Evolutionary conservation across 2,888 invertebrate genomes (phyloP).

Genomic region (Eumerus sabulonum): DNA sequence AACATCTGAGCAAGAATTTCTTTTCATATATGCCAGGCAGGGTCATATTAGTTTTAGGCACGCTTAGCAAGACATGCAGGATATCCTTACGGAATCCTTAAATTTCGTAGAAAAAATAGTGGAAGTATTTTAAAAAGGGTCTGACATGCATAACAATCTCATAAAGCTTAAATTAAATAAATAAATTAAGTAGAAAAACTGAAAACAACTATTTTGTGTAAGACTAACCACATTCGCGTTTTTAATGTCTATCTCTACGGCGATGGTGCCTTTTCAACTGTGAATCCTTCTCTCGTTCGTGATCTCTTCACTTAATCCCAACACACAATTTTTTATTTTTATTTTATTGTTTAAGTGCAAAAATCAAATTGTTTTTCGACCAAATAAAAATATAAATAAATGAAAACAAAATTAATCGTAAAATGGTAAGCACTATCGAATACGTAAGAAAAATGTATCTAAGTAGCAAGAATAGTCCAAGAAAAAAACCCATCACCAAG

Average conservation of each 20-base stretch:
- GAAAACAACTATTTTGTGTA: conserved; percentile 20
- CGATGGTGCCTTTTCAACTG: conserved; percentile 82
- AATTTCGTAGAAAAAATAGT: no score
- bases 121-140: not conserved
- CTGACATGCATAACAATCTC: not conserved
- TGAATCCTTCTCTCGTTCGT: conserved; percentile 87
- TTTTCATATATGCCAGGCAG: no score
- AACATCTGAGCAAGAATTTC: no score
- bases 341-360: conserved; percentile 32
- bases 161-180: conserved; percentile 30
- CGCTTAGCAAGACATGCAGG: no score
- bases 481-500: conserved; percentile 27
- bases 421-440: conserved; percentile 21
- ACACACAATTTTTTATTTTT: conserved; percentile 44
- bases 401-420: conserved; percentile 13
- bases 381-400: conserved; percentile 38
- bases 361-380: conserved; percentile 44
- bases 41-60: no score
- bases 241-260: conserved; percentile 72
- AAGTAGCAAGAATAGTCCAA: conserved; percentile 12
- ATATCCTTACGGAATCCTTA: no score
- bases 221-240: conserved; percentile 72
- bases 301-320: conserved; percentile 86
- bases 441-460: conserved; percentile 17
- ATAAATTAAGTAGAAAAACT: conserved; percentile 39